Evolutionary conservation across 2,113 vertebrate species (phyloP), one percentile per base, ranked within the genome.

Genomic region (Hydrochoerus hydrochaeris): DNA sequence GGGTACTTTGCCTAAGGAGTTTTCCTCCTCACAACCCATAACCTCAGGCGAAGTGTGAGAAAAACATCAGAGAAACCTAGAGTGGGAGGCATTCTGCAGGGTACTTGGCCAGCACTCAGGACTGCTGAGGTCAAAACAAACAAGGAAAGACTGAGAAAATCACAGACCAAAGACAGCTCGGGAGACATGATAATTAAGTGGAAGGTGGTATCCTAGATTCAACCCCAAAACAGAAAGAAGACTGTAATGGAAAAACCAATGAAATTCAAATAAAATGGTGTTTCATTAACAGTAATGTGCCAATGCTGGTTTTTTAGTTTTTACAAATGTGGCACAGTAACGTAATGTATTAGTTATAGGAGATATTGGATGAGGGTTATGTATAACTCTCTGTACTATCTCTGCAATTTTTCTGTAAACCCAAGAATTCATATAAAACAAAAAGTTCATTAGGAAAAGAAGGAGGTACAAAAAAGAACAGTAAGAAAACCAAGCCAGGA

Each of bases 401-500:
- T 69, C 17, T 77, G 52, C n/a, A 94, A 93, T 54, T 78, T 73
- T 44, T 83, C 26, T 67, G 11, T 30, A 65, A 95, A 60, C 63
- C 52, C 86, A 69, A 95, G n/a, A 95, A 92, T 80, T 60, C 86
- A 95, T 19, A 93, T 28, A 83, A 83, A 87, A 91, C 5, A 83
- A 77, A 65, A 94, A 67, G 41, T 57, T 86, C 35, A 82, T 0
- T 94, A 77, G 44, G 26, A 77, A 46, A 77, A 49, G n/a, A 20
- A 38, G n/a, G 8, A 17, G 44, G 38, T 14, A 26, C 13, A 46
- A 30, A 49, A 77, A 49, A 30, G 16, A 46, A 46, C 41, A 22
- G 13, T 28, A 77, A 44, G 41, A 77, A 77, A 44, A 49, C 6
- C 13, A 77, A 77, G 73, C 44, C 13, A 77, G 73, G 44, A 46